Evolutionary conservation across 2,797 vertebrate species (phyloP), one percentile per base, ranked within the genome.

Genomic region (Acanthis flammea): DNA sequence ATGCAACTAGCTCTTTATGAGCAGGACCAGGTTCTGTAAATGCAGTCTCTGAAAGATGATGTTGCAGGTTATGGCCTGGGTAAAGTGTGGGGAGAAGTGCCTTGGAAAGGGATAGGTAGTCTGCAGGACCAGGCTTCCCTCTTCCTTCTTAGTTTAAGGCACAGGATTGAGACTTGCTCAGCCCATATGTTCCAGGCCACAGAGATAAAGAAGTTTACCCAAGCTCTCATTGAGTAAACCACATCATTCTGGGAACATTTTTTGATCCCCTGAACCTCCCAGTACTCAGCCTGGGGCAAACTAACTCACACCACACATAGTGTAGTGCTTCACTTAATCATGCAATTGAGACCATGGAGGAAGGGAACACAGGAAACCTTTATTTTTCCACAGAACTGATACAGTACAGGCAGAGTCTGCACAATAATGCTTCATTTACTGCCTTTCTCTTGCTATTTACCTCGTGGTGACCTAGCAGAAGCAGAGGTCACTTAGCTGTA

Each of bases 381-480:
- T 97, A 86, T 97, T 93, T 97, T 97, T 95, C 90, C 87, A 70
- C 82, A 95, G 90, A 90, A 95, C 65, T 95, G 96, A 95, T 97
- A 95, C 92, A 97, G 94, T 44, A 72, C 93, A 95, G 94, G 42
- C 92, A 89, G 86, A 67, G 60, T 78, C 55, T 93, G 79, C 75
- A 97, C 96, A 97, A 97, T 95, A 83, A 76, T 53, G 61, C 95
- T 96, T 97, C 96, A 96, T 97, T 97, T 97, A 96, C 89, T 94
- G 63, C 21, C 90, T 78, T 92, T 87, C 70, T 94, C 89, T 87
- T 72, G 90, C 96, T 91, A 88, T 88, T 97, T 97, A 96, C 97
- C 96, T 97, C 97, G 76, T 94, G 18, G n/a, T 97, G 97, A 98
- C 97, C 97, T 86, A 54, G 63, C 42, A 89, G 92, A 95, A 97